Conservation (phyloP, 2,113 vertebrate species). For the Narcine bancroftii region DNA sequence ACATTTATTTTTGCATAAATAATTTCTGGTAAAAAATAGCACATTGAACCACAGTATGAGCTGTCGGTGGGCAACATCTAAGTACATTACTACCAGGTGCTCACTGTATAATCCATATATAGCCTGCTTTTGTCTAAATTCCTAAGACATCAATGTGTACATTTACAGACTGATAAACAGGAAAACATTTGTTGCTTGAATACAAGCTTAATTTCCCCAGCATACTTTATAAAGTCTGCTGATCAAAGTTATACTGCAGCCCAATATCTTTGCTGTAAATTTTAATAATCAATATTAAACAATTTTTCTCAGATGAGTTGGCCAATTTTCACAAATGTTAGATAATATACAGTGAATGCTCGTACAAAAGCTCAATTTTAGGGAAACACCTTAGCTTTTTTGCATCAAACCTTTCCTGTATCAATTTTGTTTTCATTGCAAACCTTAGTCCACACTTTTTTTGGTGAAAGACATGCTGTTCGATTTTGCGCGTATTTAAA, state of each 20-base stretch:
- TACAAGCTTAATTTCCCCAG: slow-evolving; percentile 38
- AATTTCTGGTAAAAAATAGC: slow-evolving; percentile 30
- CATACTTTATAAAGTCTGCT: slow-evolving; percentile 44
- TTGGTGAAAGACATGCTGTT: slow-evolving; percentile 51
- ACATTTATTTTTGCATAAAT: slow-evolving; percentile 34
- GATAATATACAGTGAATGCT: slow-evolving; percentile 6
- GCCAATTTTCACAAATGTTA: slow-evolving; percentile 24
- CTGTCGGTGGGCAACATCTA: slow-evolving; percentile 29
- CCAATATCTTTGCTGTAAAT: slow-evolving; percentile 30
- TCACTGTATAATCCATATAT: slow-evolving; percentile 36
- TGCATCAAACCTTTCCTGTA: slow-evolving; percentile 32
- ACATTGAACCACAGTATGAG: slow-evolving; percentile 26
- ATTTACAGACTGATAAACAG: slow-evolving; percentile 24
- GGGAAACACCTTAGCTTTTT: background rate
- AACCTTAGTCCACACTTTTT: slow-evolving; percentile 45
- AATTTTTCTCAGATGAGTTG: background rate
- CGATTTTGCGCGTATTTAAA: slow-evolving; percentile 43
- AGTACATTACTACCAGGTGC: slow-evolving; percentile 24
- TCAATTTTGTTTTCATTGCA: slow-evolving; percentile 21
- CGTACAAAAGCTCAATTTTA: background rate
- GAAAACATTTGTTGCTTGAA: slow-evolving; percentile 40
- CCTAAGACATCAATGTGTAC: slow-evolving; percentile 34
- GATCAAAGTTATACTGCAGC: slow-evolving; percentile 37
- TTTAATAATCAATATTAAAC: slow-evolving; percentile 32
- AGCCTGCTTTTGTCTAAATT: slow-evolving; percentile 21